phyloP scores from a whole-genome alignment of 1,140 invertebrate species.

The Procambarus virginalis region DNA sequence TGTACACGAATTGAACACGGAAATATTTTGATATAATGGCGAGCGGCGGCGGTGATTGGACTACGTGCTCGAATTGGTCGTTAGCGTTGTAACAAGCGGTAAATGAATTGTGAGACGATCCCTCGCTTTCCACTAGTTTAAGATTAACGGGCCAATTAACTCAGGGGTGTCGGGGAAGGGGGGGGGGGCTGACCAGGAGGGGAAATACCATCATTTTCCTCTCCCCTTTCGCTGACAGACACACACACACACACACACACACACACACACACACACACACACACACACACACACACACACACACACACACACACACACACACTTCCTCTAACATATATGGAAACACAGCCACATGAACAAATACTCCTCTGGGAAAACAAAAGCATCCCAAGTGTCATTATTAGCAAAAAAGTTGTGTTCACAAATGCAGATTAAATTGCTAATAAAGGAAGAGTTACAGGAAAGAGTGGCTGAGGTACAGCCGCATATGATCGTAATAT shows the following conservation, averaged over 20 bases:
- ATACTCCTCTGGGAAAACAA: too few relatives aligned
- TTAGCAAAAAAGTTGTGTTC: too few relatives aligned
- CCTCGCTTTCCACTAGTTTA: neutral
- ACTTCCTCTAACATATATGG: too few relatives aligned
- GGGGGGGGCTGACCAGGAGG: neutral
- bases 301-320: neutral
- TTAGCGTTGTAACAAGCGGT: constrained; percentile 8
- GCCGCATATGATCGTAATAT: too few relatives aligned
- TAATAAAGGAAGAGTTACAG: too few relatives aligned
- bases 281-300: constrained; percentile 15
- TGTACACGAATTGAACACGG: neutral
- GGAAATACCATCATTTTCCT: too few relatives aligned
- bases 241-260: neutral
- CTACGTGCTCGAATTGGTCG: neutral
- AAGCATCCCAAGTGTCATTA: too few relatives aligned
- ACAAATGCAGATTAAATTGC: too few relatives aligned
- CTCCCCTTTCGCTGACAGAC: neutral
- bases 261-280: neutral
- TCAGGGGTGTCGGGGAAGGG: neutral
- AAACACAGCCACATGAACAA: too few relatives aligned
- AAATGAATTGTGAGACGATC: constrained; percentile 1
- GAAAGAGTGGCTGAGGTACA: too few relatives aligned
- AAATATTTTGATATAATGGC: neutral
- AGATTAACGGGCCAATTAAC: neutral
- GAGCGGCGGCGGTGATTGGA: neutral